Evolutionary conservation across 1,140 invertebrate species (phyloP).

Genomic region (Tetramorium parvispinum): DNA sequence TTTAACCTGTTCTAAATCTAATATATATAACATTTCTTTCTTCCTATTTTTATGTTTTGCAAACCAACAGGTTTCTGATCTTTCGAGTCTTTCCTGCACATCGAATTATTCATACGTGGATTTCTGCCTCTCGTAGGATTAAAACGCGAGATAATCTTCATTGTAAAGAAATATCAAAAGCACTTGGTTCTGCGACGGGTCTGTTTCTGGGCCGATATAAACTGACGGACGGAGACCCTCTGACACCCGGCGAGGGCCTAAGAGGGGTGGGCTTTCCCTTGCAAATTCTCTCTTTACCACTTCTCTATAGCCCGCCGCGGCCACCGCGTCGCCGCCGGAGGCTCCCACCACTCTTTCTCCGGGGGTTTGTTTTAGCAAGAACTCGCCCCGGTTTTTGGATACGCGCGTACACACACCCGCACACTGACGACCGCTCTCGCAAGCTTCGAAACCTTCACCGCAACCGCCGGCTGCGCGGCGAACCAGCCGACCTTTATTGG

Average conservation of each 20-base stretch:
- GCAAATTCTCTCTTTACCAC: slow-evolving; percentile 85
- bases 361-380: slow-evolving; percentile 84
- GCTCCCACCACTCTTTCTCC: slow-evolving; percentile 72
- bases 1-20: not conserved
- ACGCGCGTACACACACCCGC: slow-evolving; percentile 38
- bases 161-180: slow-evolving; percentile 74
- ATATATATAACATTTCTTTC: not conserved
- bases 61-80: too few relatives aligned
- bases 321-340: slow-evolving; percentile 61
- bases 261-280: slow-evolving; percentile 79
- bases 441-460: slow-evolving; percentile 78
- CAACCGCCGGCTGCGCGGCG: slow-evolving; percentile 80
- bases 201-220: slow-evolving; percentile 70
- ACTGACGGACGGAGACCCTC: slow-evolving; percentile 79
- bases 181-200: slow-evolving; percentile 58
- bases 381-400: slow-evolving; percentile 75
- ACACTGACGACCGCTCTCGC: slow-evolving; percentile 47
- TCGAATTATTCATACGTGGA: not conserved
- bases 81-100: not conserved
- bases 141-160: not conserved
- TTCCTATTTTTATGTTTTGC: not conserved
- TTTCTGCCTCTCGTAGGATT: not conserved
- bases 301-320: slow-evolving; percentile 78
- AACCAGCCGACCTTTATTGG: slow-evolving; percentile 84
- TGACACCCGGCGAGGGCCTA: slow-evolving; percentile 76